Conservation (phyloP, 2,888 invertebrate genomes). For the Melinaea menophilus region DNA sequence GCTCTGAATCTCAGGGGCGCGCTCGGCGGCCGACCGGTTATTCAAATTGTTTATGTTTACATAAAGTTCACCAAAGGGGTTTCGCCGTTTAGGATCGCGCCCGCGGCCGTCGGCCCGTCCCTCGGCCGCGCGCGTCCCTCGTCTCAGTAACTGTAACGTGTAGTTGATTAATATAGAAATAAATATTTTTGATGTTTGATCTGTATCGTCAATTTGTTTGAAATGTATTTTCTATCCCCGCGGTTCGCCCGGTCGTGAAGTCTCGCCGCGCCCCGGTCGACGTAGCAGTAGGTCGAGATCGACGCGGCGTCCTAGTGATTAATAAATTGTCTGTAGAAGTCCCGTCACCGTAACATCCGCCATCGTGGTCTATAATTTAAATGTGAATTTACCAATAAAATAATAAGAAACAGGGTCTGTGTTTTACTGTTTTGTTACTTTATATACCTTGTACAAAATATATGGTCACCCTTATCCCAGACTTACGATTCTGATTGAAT, state of each 20-base stretch:
- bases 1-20: slow-evolving; percentile 67
- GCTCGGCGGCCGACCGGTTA: slow-evolving; percentile 38
- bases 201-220: slow-evolving; percentile 70
- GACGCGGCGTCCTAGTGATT: slow-evolving; percentile 72
- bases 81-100: slow-evolving; percentile 11
- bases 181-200: slow-evolving; percentile 74
- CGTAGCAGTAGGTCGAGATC: slow-evolving; percentile 69
- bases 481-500: too few relatives aligned
- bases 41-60: slow-evolving; percentile 31
- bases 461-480: too few relatives aligned
- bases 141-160: slow-evolving; percentile 61
- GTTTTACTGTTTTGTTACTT: slow-evolving; percentile 33
- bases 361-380: slow-evolving; percentile 76
- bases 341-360: slow-evolving; percentile 66
- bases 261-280: slow-evolving; percentile 68
- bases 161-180: slow-evolving; percentile 70
- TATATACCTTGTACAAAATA: too few relatives aligned
- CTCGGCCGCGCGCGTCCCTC: slow-evolving; percentile 51
- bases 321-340: slow-evolving; percentile 72
- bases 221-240: slow-evolving; percentile 60
- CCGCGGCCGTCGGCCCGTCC: slow-evolving; percentile 12
- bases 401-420: slow-evolving; percentile 58
- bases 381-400: slow-evolving; percentile 78
- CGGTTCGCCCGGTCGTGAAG: slow-evolving; percentile 59
- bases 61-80: slow-evolving; percentile 30